Evolutionary conservation across 2,797 vertebrate genomes (phyloP).

Genomic region (Darevskia mixta): DNA sequence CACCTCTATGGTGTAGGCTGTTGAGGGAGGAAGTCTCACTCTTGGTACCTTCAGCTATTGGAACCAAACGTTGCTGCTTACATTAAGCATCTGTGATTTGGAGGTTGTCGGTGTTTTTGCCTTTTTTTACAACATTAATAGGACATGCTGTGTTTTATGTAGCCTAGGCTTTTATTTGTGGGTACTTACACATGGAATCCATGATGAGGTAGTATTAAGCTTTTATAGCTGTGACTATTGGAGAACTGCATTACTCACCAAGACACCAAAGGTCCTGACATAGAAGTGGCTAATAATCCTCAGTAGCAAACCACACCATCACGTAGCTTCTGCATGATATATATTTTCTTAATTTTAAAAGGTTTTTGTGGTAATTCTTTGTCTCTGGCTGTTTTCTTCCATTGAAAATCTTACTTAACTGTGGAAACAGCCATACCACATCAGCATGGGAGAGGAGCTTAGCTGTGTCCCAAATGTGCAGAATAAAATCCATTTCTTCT

Average conservation of each 20-base stretch:
- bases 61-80: slow-evolving; percentile 54
- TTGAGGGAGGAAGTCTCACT: background rate
- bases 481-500: slow-evolving; percentile 57
- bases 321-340: slow-evolving; percentile 36
- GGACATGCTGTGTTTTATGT: slow-evolving; percentile 57
- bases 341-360: slow-evolving; percentile 48
- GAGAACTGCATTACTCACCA: slow-evolving; percentile 46
- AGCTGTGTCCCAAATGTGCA: slow-evolving; percentile 34
- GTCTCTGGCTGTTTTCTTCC: slow-evolving; percentile 43
- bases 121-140: slow-evolving; percentile 40
- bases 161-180: slow-evolving; percentile 68
- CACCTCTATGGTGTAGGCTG: background rate
- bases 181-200: slow-evolving; percentile 52
- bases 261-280: slow-evolving; percentile 57
- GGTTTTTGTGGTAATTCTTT: slow-evolving; percentile 50
- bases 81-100: slow-evolving; percentile 53
- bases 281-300: slow-evolving; percentile 63
- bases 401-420: slow-evolving; percentile 32
- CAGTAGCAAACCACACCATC: slow-evolving; percentile 46
- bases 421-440: background rate
- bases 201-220: slow-evolving; percentile 24
- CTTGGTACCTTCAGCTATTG: background rate
- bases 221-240: slow-evolving; percentile 34
- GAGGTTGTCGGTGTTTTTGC: background rate
- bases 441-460: slow-evolving; percentile 24